These are phyloP conservation scores for Solenodon paradoxus DNA, from an alignment of 2,113 vertebrate species.

Conservation along the genomic window DNA sequence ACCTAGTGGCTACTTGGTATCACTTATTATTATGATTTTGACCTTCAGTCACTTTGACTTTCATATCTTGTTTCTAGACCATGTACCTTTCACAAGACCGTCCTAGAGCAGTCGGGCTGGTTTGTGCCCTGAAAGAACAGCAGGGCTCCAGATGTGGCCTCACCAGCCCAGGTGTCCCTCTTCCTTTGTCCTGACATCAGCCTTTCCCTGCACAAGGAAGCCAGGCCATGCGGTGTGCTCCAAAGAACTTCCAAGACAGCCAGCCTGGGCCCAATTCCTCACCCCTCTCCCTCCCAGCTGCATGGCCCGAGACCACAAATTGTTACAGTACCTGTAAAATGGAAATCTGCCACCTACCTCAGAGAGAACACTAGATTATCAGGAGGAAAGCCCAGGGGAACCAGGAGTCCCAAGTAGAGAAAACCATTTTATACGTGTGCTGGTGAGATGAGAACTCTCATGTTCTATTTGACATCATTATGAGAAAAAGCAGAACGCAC, in stretches of 20 bases:
- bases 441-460: background rate
- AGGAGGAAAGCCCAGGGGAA: background rate
- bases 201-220: background rate
- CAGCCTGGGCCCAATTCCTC: background rate
- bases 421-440: too few species aligned
- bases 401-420: background rate
- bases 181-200: background rate
- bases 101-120: background rate
- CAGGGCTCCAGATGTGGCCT: background rate
- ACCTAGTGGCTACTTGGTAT: too few species aligned
- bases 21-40: too few species aligned
- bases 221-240: accelerated
- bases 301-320: background rate
- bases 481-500: background rate
- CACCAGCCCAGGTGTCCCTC: background rate
- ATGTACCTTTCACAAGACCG: background rate
- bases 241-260: background rate
- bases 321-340: background rate
- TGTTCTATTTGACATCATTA: background rate
- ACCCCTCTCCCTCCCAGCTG: background rate
- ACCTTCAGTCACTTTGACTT: background rate
- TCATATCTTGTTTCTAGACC: background rate
- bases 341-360: background rate
- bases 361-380: background rate
- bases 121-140: background rate